Evolutionary conservation across 1,140 invertebrate genomes (phyloP), one percentile per base, ranked within the genome.

Genomic region (Diabrotica undecimpunctata): DNA sequence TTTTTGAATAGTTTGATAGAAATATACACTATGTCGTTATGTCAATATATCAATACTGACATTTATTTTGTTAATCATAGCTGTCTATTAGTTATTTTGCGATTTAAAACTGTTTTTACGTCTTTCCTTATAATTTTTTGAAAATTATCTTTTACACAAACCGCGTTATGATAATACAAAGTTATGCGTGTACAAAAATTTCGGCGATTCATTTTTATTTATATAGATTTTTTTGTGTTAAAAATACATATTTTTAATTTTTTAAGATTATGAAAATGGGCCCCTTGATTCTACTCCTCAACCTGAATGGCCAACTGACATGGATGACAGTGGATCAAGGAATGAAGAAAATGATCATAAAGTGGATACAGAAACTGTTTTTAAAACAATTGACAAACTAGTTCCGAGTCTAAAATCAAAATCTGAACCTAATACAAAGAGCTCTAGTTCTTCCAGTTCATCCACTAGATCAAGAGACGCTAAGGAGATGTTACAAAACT

Each of bases 371-470:
- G 61, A 60, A 59, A 53, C 8, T 3, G 46, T 68, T 46, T 68
- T 68, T 46, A 68, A 68, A 56, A 50, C 46, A 13, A 55, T 68
- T 35, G 66, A 68, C 57, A 68, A 68, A 64, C 57, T 68, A 59
- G 14, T 68, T 12, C 66, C 62, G 6, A 35, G 37, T 41, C 36
- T 36, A 12, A 1, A 25, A 14, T 11, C 14, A 6, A 38, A 39
- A 10, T 35, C 25, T 37, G 54, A 64, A 46, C n/a, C n/a, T 46
- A 46, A 46, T 46, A 46, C 5, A 25, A n/a, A 10, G 54, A 57
- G 8, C 37, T 53, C 10, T 62, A 51, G 12, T 13, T 35, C 11
- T 54, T 11, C 51, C 52, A 64, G 56, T 35, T 51, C 52, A 36
- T 58, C 56, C 2, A 14, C 11, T 10, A 64, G 57, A 54, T 60